Base-by-base conservation (phyloP, 1,140 invertebrate species). In the Leptinotarsa texana region DNA sequence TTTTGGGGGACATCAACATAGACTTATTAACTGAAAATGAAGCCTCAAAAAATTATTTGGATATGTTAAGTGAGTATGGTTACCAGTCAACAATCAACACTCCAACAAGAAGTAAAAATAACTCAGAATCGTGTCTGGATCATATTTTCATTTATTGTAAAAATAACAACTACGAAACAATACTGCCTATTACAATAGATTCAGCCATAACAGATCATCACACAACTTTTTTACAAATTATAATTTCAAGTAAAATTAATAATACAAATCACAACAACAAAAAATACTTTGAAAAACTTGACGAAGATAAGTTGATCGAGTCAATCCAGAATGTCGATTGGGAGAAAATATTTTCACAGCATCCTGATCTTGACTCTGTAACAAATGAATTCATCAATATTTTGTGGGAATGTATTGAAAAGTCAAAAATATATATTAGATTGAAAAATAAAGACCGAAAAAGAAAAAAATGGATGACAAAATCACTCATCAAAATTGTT, bases 91-190 rank as follows among this genome's bases (percentile, higher is more conserved):
- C 33, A 17, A 68, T 48, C 33, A 68, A 68, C 33, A 68, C 33
- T 48, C 66, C 66, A 21, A 18, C 66, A 17, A 68, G 66, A 27
- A 47, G 24, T 33, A 21, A 42, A 47, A 65, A 65, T n/a, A 65
- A 65, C 18, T 65, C 63, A n/a, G 13, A 21, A 15, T n/a, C 63
- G 15, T 65, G 63, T 27, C 63, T 65, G 21, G 63, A 65, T 21
- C 63, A 65, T 65, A 65, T 65, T n/a, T 65, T 65, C 21, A 21
- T 65, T 65, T 21, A 65, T 65, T n/a, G 15, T n/a, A 65, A 65
- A 65, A 65, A 65, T 13, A n/a, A 17, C 13, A 65, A 21, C 21
- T 65, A 21, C 24, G 63, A 65, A n/a, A n/a, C 63, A 21, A 65
- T 65, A 27, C 4, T 65, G 21, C 63, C 57, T 21, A n/a, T 62